A percentile compares a stretch with the other conserved stretches of the same genome.
phyloP scores from a whole-genome alignment of 2,888 invertebrate species.

The Trachelus iudaicus region DNA sequence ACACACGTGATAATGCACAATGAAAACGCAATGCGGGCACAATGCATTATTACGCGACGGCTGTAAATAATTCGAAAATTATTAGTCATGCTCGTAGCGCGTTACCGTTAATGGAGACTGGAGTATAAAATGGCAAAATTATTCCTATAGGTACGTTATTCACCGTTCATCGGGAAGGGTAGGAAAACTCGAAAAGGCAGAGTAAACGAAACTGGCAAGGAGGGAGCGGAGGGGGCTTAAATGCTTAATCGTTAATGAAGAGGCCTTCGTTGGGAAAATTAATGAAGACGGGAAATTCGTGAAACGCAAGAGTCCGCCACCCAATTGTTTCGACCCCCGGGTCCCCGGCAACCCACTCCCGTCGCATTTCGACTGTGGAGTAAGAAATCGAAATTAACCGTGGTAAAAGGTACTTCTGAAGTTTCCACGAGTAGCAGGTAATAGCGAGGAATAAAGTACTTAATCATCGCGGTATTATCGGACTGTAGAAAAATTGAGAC shows the following conservation, averaged over 20 bases:
- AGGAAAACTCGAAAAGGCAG: background rate
- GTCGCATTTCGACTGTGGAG: background rate
- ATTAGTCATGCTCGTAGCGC: background rate
- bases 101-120: background rate
- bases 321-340: background rate
- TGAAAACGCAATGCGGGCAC: background rate
- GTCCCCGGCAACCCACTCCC: background rate
- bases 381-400: background rate
- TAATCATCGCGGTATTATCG: conserved; percentile 21
- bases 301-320: background rate
- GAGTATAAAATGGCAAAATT: background rate
- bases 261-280: background rate
- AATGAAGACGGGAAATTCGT: background rate
- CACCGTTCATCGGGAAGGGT: background rate
- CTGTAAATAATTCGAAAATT: background rate
- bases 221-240: background rate
- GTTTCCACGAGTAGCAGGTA: conserved; percentile 17
- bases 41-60: background rate
- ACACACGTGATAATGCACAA: background rate
- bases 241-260: background rate
- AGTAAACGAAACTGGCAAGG: background rate
- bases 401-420: conserved; percentile 18
- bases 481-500: conserved; percentile 25
- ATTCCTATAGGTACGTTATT: background rate
- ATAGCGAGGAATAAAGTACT: conserved; percentile 9